Evolutionary conservation across 1,140 invertebrate genomes (phyloP), one percentile per base, ranked within the genome.

Genomic region (Leucophenga varia): DNA sequence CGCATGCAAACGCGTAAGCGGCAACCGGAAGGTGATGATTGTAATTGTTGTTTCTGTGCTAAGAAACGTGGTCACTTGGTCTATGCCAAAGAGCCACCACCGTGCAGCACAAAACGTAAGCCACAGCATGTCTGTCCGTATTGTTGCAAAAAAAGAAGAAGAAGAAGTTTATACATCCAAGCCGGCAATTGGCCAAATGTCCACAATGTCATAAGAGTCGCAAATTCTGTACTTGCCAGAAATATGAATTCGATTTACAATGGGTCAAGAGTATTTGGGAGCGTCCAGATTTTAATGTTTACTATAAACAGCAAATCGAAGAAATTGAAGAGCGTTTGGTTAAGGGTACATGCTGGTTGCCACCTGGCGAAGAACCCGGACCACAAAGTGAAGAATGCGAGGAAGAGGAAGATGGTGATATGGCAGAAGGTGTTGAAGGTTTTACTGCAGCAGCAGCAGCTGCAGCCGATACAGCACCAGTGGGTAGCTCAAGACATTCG

Each of bases 181-280:
- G 53, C 2, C 54, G 69, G 3, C 54, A 54, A 35, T 42, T 43
- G 1, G 40, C 55, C 39, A 72, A 69, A 46, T 72, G 69, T 17
- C 69, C 69, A 38, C 67, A 70, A 18, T 72, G 69, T 44, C 69
- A 72, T 55, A 72, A 72, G 40, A 59, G 55, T 1, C 32, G 57
- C 28, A 65, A 64, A n/a, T 72, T 65, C 59, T 72, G 69, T 25
- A 59, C 64, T 34, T 72, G 69, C 42, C 17, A 55, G 35, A 72
- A 69, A 35, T 59, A 72, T 49, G 59, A 72, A 41, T 72, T 70
- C 39, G 53, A 59, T 38, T 38, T 72, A 21, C 48, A 72, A 16
- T 72, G 69, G 69, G 64, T 72, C 19, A 57, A 53, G 43, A 72
- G 69, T 17, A 72, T 72, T 12, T 72, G 69, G 69, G 55, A 61